A percentile compares a stretch with the other conserved stretches of the same genome.
These are phyloP conservation scores for Emydoidea blandingii DNA, from an alignment of 2,797 vertebrate genomes.

Conservation along the genomic window DNA sequence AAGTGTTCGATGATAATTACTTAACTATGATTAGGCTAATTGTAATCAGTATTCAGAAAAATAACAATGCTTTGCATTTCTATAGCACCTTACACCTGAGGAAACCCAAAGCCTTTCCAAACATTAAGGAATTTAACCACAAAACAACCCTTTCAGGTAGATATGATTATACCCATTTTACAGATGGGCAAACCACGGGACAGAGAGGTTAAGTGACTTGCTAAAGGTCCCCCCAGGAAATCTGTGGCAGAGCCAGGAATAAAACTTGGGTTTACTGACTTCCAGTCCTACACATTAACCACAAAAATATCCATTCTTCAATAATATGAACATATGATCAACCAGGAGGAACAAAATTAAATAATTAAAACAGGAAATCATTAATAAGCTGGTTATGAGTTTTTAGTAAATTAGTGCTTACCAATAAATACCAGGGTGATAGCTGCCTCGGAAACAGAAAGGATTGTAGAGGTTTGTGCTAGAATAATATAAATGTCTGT, in stretches of 20 bases:
- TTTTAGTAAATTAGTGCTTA: slow-evolving; percentile 24
- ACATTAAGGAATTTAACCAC: neutral
- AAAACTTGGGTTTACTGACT: neutral
- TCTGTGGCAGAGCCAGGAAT: neutral
- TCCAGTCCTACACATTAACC: neutral
- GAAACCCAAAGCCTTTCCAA: neutral
- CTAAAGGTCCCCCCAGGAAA: neutral
- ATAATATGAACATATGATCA: neutral
- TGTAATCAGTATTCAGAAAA: neutral
- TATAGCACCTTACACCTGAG: accelerated
- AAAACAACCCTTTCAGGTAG: neutral
- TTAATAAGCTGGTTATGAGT: slow-evolving; percentile 26
- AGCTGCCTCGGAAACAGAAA: slow-evolving; percentile 28
- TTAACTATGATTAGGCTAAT: neutral
- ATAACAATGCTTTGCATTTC: neutral
- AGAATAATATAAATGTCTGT: neutral
- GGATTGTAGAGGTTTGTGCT: neutral
- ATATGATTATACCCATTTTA: neutral
- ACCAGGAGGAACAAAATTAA: neutral
- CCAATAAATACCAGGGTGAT: neutral
- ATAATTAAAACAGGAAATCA: neutral
- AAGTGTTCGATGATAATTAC: neutral
- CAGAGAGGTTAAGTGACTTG: neutral
- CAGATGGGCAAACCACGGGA: neutral
- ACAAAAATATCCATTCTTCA: neutral